Conservation (phyloP, 1,140 invertebrate species). For the Drosophila truncata region DNA sequence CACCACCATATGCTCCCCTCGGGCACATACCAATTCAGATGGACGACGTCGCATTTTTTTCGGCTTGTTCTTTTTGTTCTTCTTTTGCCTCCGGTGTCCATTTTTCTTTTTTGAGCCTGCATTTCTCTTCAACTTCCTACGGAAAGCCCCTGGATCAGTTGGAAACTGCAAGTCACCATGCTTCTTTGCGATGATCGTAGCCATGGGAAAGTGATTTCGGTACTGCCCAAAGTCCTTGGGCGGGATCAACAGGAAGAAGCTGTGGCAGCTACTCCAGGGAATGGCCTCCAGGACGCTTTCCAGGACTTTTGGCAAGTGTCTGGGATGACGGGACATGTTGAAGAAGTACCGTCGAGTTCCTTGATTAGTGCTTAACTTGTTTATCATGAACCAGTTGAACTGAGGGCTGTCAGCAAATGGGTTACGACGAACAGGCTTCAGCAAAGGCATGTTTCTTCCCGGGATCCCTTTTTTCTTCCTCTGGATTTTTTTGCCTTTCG, state of each 20-base stretch:
- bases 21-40: background rate
- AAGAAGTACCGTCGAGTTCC: background rate
- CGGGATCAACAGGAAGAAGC: slow-evolving; percentile 1
- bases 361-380: accelerated
- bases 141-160: no score
- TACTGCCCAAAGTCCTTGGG: background rate
- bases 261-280: background rate
- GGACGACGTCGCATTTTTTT: no score
- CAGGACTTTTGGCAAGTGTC: background rate
- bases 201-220: background rate
- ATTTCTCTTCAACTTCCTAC: no score
- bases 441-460: background rate
- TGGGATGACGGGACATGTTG: background rate
- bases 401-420: background rate
- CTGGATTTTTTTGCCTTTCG: background rate
- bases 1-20: background rate
- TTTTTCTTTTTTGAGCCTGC: no score
- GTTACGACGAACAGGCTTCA: slow-evolving; percentile 6
- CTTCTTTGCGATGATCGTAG: background rate
- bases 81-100: no score
- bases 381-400: slow-evolving; percentile 8
- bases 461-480: no score
- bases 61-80: no score
- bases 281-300: background rate
- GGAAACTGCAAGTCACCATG: background rate